A percentile compares a stretch with the other conserved stretches of the same genome.
phyloP scores from a whole-genome alignment of 2,888 invertebrate genomes.

The Caenorhabditis imperialis region DNA sequence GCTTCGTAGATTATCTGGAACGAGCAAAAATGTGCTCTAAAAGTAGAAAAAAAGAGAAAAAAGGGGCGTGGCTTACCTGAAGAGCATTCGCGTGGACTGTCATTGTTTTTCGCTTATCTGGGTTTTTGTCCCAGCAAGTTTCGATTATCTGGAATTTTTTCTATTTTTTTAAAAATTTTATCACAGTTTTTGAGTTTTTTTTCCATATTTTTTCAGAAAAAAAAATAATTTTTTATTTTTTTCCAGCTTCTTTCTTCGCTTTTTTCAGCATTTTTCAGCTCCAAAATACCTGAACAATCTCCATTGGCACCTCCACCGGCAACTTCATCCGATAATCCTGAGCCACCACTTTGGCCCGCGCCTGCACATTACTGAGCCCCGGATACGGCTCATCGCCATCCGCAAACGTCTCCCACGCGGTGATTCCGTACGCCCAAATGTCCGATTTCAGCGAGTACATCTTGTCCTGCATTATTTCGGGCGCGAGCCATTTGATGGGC shows the following conservation, averaged over 20 bases:
- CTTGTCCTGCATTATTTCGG: constrained; percentile 71
- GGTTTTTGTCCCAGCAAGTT: constrained; percentile 70
- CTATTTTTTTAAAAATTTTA: too few species aligned
- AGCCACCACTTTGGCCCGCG: constrained; percentile 71
- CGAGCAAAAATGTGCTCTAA: too few species aligned
- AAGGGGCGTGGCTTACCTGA: too few species aligned
- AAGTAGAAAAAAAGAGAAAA: too few species aligned
- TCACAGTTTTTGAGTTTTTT: too few species aligned
- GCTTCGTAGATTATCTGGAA: too few species aligned
- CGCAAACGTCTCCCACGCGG: constrained; percentile 70
- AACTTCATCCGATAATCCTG: constrained; percentile 72
- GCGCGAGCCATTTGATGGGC: constrained; percentile 74
- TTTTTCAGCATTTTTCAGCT: too few species aligned
- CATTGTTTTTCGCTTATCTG: constrained; percentile 68
- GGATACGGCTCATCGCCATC: constrained; percentile 73
- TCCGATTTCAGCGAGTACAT: constrained; percentile 70
- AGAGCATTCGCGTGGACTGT: constrained; percentile 17
- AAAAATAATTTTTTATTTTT: too few species aligned
- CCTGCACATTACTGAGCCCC: constrained; percentile 66
- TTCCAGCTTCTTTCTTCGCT: too few species aligned
- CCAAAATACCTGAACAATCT: too few species aligned
- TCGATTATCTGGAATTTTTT: constrained; percentile 61
- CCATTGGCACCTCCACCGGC: constrained; percentile 63
- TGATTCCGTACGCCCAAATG: constrained; percentile 66
- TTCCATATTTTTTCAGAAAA: too few species aligned